Conservation (phyloP, 2,888 invertebrate species). For the Rhaphigaster nebulosa region DNA sequence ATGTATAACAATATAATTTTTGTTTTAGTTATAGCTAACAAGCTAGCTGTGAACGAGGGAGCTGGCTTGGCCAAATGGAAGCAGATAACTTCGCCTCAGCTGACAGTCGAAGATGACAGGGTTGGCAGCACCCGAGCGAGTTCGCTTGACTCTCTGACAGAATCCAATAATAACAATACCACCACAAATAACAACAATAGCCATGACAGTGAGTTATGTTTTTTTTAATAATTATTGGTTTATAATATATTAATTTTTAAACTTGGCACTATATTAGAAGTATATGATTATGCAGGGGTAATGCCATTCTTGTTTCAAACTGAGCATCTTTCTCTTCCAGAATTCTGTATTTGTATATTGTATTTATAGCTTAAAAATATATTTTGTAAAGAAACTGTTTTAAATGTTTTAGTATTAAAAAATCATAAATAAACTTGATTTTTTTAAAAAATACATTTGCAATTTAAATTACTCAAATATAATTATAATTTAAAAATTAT, state of each 20-base stretch:
- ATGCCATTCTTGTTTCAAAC: not conserved
- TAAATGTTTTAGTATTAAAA: too few species aligned
- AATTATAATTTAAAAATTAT: too few species aligned
- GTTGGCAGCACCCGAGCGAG: conserved; percentile 37
- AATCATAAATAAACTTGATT: too few species aligned
- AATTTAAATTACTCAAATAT: too few species aligned
- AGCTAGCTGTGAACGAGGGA: conserved; percentile 64
- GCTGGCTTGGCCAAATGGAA: conserved; percentile 61
- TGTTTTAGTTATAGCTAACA: conserved; percentile 64
- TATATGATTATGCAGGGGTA: not conserved
- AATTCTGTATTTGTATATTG: not conserved
- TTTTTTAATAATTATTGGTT: not conserved
- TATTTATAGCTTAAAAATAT: too few species aligned
- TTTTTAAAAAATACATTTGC: too few species aligned
- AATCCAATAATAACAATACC: conserved; percentile 51
- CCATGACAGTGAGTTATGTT: conserved; percentile 40
- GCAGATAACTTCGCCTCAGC: conserved; percentile 61
- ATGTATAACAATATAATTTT: not conserved
- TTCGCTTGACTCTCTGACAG: conserved; percentile 58
- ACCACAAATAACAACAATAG: conserved; percentile 53
- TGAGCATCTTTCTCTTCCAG: not conserved
- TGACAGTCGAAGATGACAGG: conserved; percentile 45
- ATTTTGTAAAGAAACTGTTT: too few species aligned
- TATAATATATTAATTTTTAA: not conserved
- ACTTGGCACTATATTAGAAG: not conserved